phyloP scores from a whole-genome alignment of 2,797 vertebrate genomes.

The Artibeus jamaicensis region DNA sequence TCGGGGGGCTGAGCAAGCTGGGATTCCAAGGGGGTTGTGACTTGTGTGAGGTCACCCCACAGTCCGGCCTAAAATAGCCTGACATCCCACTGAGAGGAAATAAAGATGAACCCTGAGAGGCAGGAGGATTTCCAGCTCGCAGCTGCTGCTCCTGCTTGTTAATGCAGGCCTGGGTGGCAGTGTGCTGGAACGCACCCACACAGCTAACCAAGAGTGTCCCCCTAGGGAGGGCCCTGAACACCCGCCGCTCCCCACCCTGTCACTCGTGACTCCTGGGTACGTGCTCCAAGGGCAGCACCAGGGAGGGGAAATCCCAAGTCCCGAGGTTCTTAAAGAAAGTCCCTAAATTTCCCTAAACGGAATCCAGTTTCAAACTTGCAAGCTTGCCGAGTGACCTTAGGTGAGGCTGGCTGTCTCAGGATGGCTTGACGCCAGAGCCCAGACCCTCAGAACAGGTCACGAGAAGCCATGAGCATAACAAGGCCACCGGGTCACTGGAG shows the following conservation, averaged over 20 bases:
- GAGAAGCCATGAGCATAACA: too few species aligned
- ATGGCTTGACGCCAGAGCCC: neutral
- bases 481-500: neutral
- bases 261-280: neutral
- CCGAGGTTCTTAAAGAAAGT: neutral
- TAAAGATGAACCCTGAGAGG: neutral
- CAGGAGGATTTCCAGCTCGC: neutral
- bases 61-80: constrained; percentile 21
- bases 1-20: neutral
- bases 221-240: neutral
- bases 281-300: rapidly evolving
- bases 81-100: neutral
- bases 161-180: neutral
- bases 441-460: neutral
- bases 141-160: neutral
- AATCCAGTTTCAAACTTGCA: neutral
- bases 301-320: neutral
- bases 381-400: neutral
- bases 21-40: neutral
- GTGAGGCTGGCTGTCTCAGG: neutral
- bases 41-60: constrained; percentile 1
- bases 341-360: neutral
- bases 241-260: rapidly evolving
- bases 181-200: rapidly evolving
- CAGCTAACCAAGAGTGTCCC: neutral